These are phyloP conservation scores for Malthinus flaveolus DNA, from an alignment of 2,888 invertebrate genomes.

Conservation along the genomic window DNA sequence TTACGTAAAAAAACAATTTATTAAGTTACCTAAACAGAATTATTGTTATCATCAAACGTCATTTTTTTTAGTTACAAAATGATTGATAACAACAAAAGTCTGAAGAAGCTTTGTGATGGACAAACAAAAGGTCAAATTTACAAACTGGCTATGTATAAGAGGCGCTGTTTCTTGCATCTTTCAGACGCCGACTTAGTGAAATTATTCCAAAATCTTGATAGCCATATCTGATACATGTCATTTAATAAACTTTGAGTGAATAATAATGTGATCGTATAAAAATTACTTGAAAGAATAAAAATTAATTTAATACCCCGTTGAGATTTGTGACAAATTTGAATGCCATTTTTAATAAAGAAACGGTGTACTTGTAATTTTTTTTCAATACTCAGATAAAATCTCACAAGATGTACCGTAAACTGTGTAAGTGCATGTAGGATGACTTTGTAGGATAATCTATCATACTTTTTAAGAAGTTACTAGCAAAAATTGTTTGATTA, in stretches of 20 bases:
- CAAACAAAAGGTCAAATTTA: slow-evolving; percentile 44
- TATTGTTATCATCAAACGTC: slow-evolving; percentile 31
- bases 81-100: slow-evolving; percentile 42
- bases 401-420: slow-evolving; percentile 10
- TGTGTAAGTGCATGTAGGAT: background rate
- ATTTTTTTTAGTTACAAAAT: slow-evolving; percentile 33
- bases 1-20: slow-evolving; percentile 11
- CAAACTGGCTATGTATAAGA: slow-evolving; percentile 44
- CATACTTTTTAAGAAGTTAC: background rate
- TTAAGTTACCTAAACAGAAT: slow-evolving; percentile 31
- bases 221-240: slow-evolving; percentile 36
- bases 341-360: slow-evolving; percentile 8
- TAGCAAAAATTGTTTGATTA: background rate
- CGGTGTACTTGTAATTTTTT: slow-evolving; percentile 6
- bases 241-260: slow-evolving; percentile 34
- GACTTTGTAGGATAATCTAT: slow-evolving; percentile 1
- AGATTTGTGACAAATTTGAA: slow-evolving; percentile 15
- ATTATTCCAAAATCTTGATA: slow-evolving; percentile 44
- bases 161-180: slow-evolving; percentile 41
- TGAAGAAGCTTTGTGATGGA: slow-evolving; percentile 36
- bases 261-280: slow-evolving; percentile 29
- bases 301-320: slow-evolving; percentile 18
- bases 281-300: slow-evolving; percentile 18
- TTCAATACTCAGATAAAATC: background rate
- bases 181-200: slow-evolving; percentile 35